Conservation (phyloP, 2,888 invertebrate genomes). For the Nephrotoma appendiculata region DNA sequence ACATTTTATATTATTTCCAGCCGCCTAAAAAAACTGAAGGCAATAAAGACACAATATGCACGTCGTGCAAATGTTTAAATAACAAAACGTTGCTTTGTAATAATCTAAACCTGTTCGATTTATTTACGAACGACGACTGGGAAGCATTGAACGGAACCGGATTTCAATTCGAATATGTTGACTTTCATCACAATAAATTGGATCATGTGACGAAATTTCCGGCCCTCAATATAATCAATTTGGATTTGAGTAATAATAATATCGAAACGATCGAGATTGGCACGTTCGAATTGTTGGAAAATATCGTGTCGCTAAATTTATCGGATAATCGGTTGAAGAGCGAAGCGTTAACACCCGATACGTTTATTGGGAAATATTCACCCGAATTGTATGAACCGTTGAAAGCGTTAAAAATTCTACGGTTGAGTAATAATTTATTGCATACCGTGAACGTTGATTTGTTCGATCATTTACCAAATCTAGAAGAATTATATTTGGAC, state of each 20-base stretch:
- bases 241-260: constrained; percentile 47
- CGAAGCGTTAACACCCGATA: constrained; percentile 42
- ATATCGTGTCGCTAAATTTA: constrained; percentile 48
- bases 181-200: constrained; percentile 24
- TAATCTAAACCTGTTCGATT: constrained; percentile 32
- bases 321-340: constrained; percentile 51
- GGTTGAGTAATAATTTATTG: constrained; percentile 54
- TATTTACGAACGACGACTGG: constrained; percentile 43
- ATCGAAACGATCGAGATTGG: constrained; percentile 45
- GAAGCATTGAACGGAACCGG: constrained; percentile 17
- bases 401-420: constrained; percentile 19
- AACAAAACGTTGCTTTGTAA: constrained; percentile 39
- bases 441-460: constrained; percentile 54
- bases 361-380: constrained; percentile 43
- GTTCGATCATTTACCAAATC: constrained; percentile 56
- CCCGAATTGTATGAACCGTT: constrained; percentile 20
- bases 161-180: constrained; percentile 21
- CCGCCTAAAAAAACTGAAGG: constrained; percentile 10
- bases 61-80: constrained; percentile 36
- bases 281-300: constrained; percentile 47
- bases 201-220: constrained; percentile 16
- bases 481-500: constrained; percentile 52
- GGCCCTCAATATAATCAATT: constrained; percentile 30
- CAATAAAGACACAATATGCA: constrained; percentile 32
- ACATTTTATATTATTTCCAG: neutral